Percentiles rank a stretch among this genome's conserved stretches.
Conservation (phyloP, 2,797 vertebrate genomes). For the Chelidonichthys spinosus region DNA sequence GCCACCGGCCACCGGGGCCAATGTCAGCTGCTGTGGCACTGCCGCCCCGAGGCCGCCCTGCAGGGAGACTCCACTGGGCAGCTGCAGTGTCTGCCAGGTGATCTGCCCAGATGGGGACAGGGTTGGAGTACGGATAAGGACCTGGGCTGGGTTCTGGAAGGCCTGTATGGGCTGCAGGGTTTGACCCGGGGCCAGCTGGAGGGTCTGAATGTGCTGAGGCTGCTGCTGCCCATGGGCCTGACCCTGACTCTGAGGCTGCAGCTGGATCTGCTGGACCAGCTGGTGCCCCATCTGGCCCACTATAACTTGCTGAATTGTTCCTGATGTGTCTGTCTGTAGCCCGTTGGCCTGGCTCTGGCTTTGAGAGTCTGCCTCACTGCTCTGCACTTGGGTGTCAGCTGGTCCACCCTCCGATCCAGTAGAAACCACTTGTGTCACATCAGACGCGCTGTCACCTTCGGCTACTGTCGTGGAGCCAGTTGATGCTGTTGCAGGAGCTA, state of each 20-base stretch:
- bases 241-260: constrained; percentile 90
- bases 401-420: constrained; percentile 65
- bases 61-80: constrained; percentile 92
- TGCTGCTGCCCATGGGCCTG: constrained; percentile 85
- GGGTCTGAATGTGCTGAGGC: constrained; percentile 85
- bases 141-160: constrained; percentile 94
- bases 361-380: constrained; percentile 82
- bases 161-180: constrained; percentile 96
- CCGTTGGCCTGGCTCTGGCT: constrained; percentile 92
- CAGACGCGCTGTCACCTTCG: constrained; percentile 87
- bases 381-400: constrained; percentile 85
- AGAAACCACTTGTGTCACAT: constrained; percentile 87
- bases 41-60: constrained; percentile 93
- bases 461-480: constrained; percentile 83
- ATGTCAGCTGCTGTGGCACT: constrained; percentile 93
- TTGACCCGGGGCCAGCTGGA: constrained; percentile 95
- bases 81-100: constrained; percentile 98
- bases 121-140: constrained; percentile 96
- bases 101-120: constrained; percentile 96
- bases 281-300: constrained; percentile 93
- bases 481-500: constrained; percentile 84
- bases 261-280: constrained; percentile 95
- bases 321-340: constrained; percentile 88
- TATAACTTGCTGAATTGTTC: constrained; percentile 95
- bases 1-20: constrained; percentile 92